phyloP scores from a whole-genome alignment of 2,797 vertebrate genomes.

The Myotis vivesi region DNA sequence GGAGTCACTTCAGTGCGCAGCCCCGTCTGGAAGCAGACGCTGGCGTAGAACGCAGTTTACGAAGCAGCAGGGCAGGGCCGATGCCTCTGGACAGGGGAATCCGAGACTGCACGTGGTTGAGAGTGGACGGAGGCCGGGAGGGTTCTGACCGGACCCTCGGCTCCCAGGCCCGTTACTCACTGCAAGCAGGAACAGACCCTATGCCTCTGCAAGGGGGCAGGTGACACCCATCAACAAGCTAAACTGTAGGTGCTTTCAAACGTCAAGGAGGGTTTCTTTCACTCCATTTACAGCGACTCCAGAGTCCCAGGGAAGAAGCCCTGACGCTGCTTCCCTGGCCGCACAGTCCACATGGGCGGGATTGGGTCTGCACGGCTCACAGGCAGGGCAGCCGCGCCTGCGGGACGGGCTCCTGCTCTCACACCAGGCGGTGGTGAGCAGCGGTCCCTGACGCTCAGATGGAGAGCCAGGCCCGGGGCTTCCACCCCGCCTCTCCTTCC shows the following conservation, averaged over 20 bases:
- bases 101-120: not conserved
- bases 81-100: not conserved
- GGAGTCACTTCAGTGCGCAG: not conserved
- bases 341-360: not conserved
- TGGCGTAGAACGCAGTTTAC: not conserved
- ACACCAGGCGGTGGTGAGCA: rapidly evolving
- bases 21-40: not conserved
- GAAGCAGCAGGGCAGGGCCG: not conserved
- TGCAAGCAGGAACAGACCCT: not conserved
- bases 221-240: not conserved
- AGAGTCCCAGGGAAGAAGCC: not conserved
- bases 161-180: rapidly evolving
- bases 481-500: not conserved
- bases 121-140: not conserved
- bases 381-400: no score
- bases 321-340: no score
- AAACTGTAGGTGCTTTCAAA: not conserved
- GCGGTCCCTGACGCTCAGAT: not conserved
- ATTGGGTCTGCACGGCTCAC: no score
- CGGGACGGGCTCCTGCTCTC: not conserved
- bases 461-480: not conserved
- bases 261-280: not conserved
- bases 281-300: not conserved
- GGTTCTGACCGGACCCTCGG: not conserved
- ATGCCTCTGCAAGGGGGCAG: not conserved